Evolutionary conservation across 2,888 invertebrate species (phyloP), one percentile per base, ranked within the genome.

Genomic region (Melolontha melolontha): DNA sequence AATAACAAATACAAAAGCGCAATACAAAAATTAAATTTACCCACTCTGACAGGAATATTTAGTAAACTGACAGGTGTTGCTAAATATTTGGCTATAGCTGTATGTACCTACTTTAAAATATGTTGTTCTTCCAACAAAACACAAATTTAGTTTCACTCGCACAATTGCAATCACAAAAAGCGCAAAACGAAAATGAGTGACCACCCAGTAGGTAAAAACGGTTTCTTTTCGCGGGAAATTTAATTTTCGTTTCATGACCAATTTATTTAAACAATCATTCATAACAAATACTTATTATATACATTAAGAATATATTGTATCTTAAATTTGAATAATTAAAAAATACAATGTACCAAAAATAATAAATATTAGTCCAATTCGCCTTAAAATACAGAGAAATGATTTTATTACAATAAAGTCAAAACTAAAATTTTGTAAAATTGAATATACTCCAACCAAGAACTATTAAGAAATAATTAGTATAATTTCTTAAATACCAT

Each of bases 71-170:
- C 59, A 59, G 50, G 59, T 51, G 27, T 40, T 66, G 39, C 39
- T 34, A 41, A 14, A 50, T 54, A 44, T 40, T 66, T 16, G 29
- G 41, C 66, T 41, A 42, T 63, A 27, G 51, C 44, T 63, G n/a
- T n/a, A 54, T 70, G 71, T 75, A 76, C 78, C 78, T 75, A 78
- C 79, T 75, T 75, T 73, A 73, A 72, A 75, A 84, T 84, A 85
- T 86, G 85, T 87, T 86, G 86, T 87, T 87, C 87, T 87, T 86
- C 87, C 87, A 85, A 85, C 86, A 86, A 85, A 87, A 87, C 85
- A 86, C 86, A 86, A 85, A 87, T 86, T 81, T 82, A 79, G 78
- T 77, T 79, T 76, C 79, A 79, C 80, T 78, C 79, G 78, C 78
- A 79, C 80, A 79, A 79, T 77, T 78, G 78, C 78, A 78, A 79